Base-by-base conservation (phyloP, 2,888 invertebrate species). In the Epirrhoe tristata region DNA sequence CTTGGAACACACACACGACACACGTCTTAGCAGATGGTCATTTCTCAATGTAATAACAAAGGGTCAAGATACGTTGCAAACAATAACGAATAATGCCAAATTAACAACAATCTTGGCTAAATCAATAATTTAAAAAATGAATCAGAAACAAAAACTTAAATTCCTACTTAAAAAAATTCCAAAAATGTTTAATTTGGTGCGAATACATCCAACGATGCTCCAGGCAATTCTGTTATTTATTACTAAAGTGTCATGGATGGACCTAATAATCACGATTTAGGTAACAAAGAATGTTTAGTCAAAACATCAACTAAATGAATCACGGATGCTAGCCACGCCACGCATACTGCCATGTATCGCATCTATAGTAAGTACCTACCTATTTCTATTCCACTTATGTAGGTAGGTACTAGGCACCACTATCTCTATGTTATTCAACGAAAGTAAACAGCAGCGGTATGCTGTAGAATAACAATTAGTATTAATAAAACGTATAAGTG, bases 391-490 rank as follows among this genome's bases (percentile, higher is more conserved):
- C 85, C 84, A 82, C 81, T 87, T 85, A n/a, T n/a, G n/a, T n/a
- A n/a, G n/a, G n/a, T n/a, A 24, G 24, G 24, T 24, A 84, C 79
- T 80, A 39, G 55, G 16, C 31, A 39, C 51, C 51, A 81, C 81
- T 76, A 78, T 81, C 81, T 84, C 80, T 77, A 85, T 86, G 79
- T 79, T 83, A 89, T 88, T 91, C 90, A 91, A 87, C 85, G 91
- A 92, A 93, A 93, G 91, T 91, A 91, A 93, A 90, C 88, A 90
- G 87, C 85, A 84, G 85, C 54, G 31, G 58, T 55, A 89, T 85
- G 84, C 82, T 87, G 86, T 88, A 83, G 89, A 91, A 91, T 92
- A 90, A 89, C 86, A 91, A 89, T 91, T 88, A 91, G 83, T 79
- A 75, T 77, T 83, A 87, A 82, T 46, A 14, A 16, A 86, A 85